phyloP scores from a whole-genome alignment of 2,113 vertebrate genomes.

The Onychostoma macrolepis region DNA sequence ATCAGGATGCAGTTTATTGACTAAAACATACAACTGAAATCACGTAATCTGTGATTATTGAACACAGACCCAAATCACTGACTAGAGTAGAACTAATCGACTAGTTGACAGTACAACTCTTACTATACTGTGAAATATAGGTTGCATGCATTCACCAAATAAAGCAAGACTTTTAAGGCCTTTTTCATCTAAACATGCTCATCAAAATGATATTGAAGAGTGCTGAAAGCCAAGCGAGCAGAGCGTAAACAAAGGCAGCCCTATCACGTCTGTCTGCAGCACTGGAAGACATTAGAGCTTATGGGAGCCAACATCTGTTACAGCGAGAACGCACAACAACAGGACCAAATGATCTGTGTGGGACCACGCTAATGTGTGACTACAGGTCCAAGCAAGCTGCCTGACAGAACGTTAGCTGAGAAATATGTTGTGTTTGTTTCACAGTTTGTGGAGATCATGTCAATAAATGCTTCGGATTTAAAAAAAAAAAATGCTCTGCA shows the following conservation, averaged over 20 bases:
- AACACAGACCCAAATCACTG: not conserved
- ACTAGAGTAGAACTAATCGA: not conserved
- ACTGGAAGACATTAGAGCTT: constrained; percentile 58
- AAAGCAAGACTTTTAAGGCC: constrained; percentile 19
- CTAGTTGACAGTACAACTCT: not conserved
- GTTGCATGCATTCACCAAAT: constrained; percentile 13
- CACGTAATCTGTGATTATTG: not conserved
- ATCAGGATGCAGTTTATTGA: not conserved
- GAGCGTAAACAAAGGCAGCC: constrained; percentile 56
- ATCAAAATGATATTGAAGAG: constrained; percentile 49
- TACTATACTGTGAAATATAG: not conserved
- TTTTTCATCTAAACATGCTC: constrained; percentile 54
- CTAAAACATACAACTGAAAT: not conserved
- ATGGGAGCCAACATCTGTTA: constrained; percentile 63
- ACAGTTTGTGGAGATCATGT: constrained; percentile 68
- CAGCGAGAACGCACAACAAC: constrained; percentile 53
- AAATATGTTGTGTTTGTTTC: constrained; percentile 67
- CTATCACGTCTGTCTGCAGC: constrained; percentile 57
- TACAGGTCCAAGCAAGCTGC: constrained; percentile 60
- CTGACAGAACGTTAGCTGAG: constrained; percentile 60
- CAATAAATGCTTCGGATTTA: constrained; percentile 67
- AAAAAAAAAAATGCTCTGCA: constrained; percentile 49
- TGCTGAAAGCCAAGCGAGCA: constrained; percentile 52
- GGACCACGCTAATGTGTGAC: constrained; percentile 62
- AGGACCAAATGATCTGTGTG: constrained; percentile 59